Evolutionary conservation across 2,888 invertebrate genomes (phyloP), one percentile per base, ranked within the genome.

Genomic region (Zelleria hepariella): DNA sequence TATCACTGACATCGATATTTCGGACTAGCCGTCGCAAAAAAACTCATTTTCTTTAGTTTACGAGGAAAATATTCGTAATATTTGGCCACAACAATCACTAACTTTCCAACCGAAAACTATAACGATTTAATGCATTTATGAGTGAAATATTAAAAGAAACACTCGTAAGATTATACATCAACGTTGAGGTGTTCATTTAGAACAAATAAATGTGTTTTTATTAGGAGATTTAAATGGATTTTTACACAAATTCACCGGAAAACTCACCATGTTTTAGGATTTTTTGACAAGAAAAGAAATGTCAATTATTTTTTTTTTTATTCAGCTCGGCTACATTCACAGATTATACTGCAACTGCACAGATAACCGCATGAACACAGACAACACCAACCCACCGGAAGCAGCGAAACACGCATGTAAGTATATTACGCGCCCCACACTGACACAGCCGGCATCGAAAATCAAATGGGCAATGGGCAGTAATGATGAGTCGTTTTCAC

Each of bases 231-330:
- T 65, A 61, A 58, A 64, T 32, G 60, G 86, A 86, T 86, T 79
- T 72, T 1, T 61, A 7, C 61, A 62, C 59, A 49, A 59, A 63
- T 64, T 65, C 59, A 62, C 48, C 59, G 61, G 59, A 61, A 59
- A 75, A 86, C 87, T 86, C 80, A 87, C 87, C 87, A 87, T 87
- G 85, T 80, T 83, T 80, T 68, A 80, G 74, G 76, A 77, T 76
- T 77, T 67, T 77, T 75, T 73, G 66, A 71, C 70, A 77, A 78
- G 77, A 83, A 86, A 80, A 78, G 32, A 77, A 70, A 65, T 65
- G 72, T 72, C 70, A 72, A 68, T 62, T 51, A 58, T 51, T 58
- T 15, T 21, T 53, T 47, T 1, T n/a, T n/a, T n/a, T n/a, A n/a
- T n/a, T n/a, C n/a, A n/a, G n/a, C n/a, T n/a, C n/a, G n/a, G n/a